phyloP scores from a whole-genome alignment of 2,113 vertebrate genomes.

The Gobio gobio region DNA sequence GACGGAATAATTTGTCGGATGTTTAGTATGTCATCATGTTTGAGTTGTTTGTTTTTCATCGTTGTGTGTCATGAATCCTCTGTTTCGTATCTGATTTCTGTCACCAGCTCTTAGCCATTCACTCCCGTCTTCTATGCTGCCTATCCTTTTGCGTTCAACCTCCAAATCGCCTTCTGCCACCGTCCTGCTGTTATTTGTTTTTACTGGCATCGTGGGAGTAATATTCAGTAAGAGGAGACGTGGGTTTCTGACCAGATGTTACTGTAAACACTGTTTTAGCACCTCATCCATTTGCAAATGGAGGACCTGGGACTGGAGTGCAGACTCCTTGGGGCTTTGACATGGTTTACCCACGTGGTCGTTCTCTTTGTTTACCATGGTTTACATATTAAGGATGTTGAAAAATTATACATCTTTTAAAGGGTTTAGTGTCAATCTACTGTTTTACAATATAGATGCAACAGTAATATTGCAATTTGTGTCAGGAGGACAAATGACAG shows the following conservation, averaged over 20 bases:
- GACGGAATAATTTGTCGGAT: background rate
- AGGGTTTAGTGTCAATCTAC: too few relatives aligned
- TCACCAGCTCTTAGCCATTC: constrained; percentile 7
- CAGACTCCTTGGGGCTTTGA: background rate
- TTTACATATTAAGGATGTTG: too few relatives aligned
- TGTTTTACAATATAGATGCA: too few relatives aligned
- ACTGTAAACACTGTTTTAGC: constrained; percentile 59
- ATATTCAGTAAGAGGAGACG: constrained; percentile 45
- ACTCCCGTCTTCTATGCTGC: background rate
- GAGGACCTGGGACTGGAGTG: background rate
- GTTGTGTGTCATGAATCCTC: background rate
- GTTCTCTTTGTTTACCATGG: background rate
- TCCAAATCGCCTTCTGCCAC: constrained; percentile 41
- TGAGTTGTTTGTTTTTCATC: background rate
- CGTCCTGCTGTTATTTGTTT: constrained; percentile 59
- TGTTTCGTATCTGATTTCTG: background rate
- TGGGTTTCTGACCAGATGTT: constrained; percentile 67
- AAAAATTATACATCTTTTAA: too few relatives aligned
- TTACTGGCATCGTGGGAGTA: constrained; percentile 40
- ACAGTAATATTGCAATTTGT: too few relatives aligned
- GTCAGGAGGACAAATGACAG: too few relatives aligned
- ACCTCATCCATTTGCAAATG: constrained; percentile 53
- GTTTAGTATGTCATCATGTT: background rate
- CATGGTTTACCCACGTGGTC: background rate
- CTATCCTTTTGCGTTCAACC: constrained; percentile 35